These are phyloP conservation scores for Battus philenor DNA, from an alignment of 1,140 invertebrate species.

Conservation along the genomic window DNA sequence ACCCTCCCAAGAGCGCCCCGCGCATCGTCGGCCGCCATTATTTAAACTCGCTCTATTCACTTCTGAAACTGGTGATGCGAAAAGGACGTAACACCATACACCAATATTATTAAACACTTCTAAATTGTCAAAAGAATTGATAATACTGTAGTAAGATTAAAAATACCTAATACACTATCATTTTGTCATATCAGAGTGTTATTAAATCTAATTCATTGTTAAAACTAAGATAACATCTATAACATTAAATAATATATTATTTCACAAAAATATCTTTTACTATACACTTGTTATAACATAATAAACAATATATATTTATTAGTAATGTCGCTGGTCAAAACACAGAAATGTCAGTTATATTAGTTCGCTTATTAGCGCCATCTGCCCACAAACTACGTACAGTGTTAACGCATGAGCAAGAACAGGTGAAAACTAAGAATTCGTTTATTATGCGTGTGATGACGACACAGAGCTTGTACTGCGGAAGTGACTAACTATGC, in stretches of 20 bases:
- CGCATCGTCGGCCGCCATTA: constrained; percentile 50
- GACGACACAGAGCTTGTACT: constrained; percentile 33
- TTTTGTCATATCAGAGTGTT: too few relatives aligned
- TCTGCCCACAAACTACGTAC: constrained; percentile 23
- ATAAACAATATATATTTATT: not conserved
- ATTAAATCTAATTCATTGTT: too few relatives aligned
- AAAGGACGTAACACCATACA: constrained; percentile 1
- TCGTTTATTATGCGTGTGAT: constrained; percentile 44
- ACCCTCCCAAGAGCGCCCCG: constrained; percentile 64
- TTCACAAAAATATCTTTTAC: too few relatives aligned
- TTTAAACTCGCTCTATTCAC: constrained; percentile 53
- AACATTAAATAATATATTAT: too few relatives aligned
- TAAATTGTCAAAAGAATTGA: too few relatives aligned
- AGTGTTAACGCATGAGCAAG: constrained; percentile 2
- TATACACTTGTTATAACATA: too few relatives aligned
- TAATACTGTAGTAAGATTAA: too few relatives aligned
- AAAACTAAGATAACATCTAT: too few relatives aligned
- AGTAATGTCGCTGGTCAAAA: constrained; percentile 10
- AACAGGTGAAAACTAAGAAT: constrained; percentile 17
- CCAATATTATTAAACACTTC: too few relatives aligned
- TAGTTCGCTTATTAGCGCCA: constrained; percentile 27
- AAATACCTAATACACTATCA: too few relatives aligned
- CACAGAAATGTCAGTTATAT: constrained; percentile 24
- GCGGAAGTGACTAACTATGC: constrained; percentile 50
- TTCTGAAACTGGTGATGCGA: constrained; percentile 35